Conservation (phyloP, 1,140 invertebrate genomes). For the Euwallacea fornicatus region DNA sequence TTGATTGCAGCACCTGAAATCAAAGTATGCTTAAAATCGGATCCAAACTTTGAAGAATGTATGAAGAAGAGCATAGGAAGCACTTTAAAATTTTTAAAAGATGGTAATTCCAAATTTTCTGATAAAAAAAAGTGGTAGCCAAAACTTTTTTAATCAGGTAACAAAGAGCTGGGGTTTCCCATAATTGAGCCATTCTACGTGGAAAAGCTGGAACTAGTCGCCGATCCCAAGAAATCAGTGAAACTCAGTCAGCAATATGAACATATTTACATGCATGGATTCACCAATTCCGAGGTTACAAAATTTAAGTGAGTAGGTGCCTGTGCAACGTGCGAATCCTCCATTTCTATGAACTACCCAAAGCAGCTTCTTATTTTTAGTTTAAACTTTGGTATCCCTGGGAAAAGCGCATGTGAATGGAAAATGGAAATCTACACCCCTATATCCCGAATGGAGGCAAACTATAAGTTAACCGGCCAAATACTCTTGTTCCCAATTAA, state of each 20-base stretch:
- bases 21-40: slow-evolving; percentile 2
- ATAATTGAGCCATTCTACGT: slow-evolving; percentile 39
- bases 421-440: slow-evolving; percentile 21
- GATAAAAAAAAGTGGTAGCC: background rate
- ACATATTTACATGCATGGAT: slow-evolving; percentile 34
- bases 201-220: slow-evolving; percentile 30
- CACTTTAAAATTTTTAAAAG: slow-evolving; percentile 2
- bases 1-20: slow-evolving; percentile 23
- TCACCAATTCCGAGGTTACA: slow-evolving; percentile 26
- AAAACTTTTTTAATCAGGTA: slow-evolving; percentile 28
- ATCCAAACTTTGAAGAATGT: slow-evolving; percentile 14
- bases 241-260: slow-evolving; percentile 35
- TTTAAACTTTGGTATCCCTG: background rate
- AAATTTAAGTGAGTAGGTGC: slow-evolving; percentile 26
- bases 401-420: slow-evolving; percentile 18
- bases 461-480: slow-evolving; percentile 39
- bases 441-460: slow-evolving; percentile 29
- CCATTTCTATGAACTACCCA: background rate
- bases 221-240: slow-evolving; percentile 19
- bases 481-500: slow-evolving; percentile 39
- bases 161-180: slow-evolving; percentile 33
- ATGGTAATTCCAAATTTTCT: slow-evolving; percentile 7
- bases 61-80: slow-evolving; percentile 16
- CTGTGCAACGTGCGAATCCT: background rate
- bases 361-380: background rate